Evolutionary conservation across 1,140 invertebrate species (phyloP).

Genomic region (Lineus longissimus): DNA sequence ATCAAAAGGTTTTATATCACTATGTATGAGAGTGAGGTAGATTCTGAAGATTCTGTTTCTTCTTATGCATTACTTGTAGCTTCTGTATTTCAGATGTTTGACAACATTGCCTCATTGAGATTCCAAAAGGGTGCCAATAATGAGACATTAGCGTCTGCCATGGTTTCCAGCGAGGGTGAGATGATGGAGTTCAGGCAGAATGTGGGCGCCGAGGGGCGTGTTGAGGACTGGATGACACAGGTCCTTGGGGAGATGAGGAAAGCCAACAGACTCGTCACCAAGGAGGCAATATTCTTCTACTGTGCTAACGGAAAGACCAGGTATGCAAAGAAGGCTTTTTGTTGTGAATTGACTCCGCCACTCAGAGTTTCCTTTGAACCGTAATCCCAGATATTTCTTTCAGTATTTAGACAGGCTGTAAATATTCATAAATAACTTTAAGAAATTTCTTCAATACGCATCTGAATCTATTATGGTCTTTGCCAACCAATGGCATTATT

Average conservation of each 20-base stretch:
- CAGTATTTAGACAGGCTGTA: too few relatives aligned
- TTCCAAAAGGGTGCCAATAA: slow-evolving; percentile 63
- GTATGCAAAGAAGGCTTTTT: slow-evolving; percentile 40
- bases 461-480: too few relatives aligned
- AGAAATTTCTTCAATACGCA: too few relatives aligned
- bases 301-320: slow-evolving; percentile 66
- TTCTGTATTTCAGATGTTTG: slow-evolving; percentile 68
- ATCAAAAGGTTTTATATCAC: too few relatives aligned
- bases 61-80: too few relatives aligned
- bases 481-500: too few relatives aligned
- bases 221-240: slow-evolving; percentile 87
- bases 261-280: slow-evolving; percentile 79
- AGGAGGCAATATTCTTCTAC: slow-evolving; percentile 82
- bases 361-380: background rate
- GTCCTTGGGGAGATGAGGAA: slow-evolving; percentile 77
- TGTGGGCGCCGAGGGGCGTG: slow-evolving; percentile 64
- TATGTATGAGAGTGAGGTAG: too few relatives aligned
- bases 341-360: background rate
- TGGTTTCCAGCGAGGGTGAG: slow-evolving; percentile 83
- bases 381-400: background rate
- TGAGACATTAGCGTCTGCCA: slow-evolving; percentile 65
- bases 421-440: too few relatives aligned
- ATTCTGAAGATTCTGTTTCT: too few relatives aligned
- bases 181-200: slow-evolving; percentile 73
- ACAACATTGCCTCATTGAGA: slow-evolving; percentile 75